Percentiles rank a stretch among this genome's conserved stretches.
Conservation (phyloP, 1,140 invertebrate genomes). For the Hyposmocoma kahamanoa region DNA sequence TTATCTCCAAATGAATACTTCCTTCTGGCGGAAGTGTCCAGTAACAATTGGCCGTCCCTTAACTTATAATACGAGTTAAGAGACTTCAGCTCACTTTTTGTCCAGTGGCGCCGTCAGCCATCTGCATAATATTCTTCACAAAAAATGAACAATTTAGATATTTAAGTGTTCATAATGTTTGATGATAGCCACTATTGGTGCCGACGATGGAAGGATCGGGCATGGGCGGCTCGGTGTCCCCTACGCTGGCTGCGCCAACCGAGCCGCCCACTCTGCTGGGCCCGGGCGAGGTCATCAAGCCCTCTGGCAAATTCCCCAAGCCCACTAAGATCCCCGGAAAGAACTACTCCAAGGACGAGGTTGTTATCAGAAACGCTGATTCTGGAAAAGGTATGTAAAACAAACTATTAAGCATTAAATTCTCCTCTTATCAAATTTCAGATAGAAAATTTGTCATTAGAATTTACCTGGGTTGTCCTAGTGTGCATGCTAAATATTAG, state of each 20-base stretch:
- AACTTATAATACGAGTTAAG: too few species aligned
- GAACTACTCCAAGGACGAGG: slow-evolving; percentile 94
- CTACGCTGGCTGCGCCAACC: slow-evolving; percentile 63
- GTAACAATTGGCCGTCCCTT: too few species aligned
- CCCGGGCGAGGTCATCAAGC: slow-evolving; percentile 89
- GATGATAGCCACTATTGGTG: slow-evolving; percentile 53
- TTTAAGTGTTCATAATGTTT: too few species aligned
- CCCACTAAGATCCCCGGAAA: slow-evolving; percentile 93
- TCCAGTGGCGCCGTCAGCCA: too few species aligned
- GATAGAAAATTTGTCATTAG: neutral
- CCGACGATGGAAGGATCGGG: slow-evolving; percentile 64
- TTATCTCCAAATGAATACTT: too few species aligned
- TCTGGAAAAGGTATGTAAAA: slow-evolving; percentile 89
- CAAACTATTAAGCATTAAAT: neutral
- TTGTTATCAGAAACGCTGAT: slow-evolving; percentile 94
- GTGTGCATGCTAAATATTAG: slow-evolving; percentile 5
- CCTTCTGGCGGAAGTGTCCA: too few species aligned
- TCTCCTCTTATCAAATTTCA: neutral
- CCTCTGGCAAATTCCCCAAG: slow-evolving; percentile 89
- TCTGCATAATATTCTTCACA: too few species aligned
- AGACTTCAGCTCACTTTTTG: too few species aligned
- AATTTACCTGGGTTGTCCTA: neutral
- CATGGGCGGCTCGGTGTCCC: slow-evolving; percentile 55
- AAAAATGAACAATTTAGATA: too few species aligned
- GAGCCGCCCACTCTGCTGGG: slow-evolving; percentile 76